phyloP scores from a whole-genome alignment of 2,797 vertebrate species.

The Pyrrhura leucotis region DNA sequence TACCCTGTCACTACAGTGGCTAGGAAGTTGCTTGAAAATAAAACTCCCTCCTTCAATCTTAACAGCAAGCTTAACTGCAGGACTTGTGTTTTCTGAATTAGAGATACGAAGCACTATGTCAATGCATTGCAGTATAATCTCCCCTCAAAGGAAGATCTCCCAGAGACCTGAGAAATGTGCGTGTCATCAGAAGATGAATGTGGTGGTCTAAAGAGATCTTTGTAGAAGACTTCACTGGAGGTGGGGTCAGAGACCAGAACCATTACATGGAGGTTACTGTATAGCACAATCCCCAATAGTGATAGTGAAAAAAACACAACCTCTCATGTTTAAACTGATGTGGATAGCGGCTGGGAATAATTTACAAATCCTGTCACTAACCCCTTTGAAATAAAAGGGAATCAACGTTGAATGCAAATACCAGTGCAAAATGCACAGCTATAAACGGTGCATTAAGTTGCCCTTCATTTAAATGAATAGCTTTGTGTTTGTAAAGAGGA shows the following conservation, averaged over 20 bases:
- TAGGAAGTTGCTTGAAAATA: neutral
- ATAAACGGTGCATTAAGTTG: slow-evolving; percentile 12
- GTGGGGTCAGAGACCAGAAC: slow-evolving; percentile 54
- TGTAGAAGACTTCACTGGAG: slow-evolving; percentile 17
- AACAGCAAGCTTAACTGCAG: neutral
- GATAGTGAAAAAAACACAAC: neutral
- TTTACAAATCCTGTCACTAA: slow-evolving; percentile 41
- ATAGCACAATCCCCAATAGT: slow-evolving; percentile 12
- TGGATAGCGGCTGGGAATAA: slow-evolving; percentile 2
- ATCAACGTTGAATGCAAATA: slow-evolving; percentile 30
- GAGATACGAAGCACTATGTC: neutral
- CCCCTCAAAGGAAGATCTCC: slow-evolving; percentile 1
- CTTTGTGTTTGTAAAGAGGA: slow-evolving; percentile 10
- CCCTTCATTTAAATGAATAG: slow-evolving; percentile 46
- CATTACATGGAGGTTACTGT: slow-evolving; percentile 38
- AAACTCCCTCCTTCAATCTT: neutral
- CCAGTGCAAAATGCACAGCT: slow-evolving; percentile 19
- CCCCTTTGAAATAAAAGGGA: slow-evolving; percentile 28
- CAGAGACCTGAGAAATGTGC: neutral
- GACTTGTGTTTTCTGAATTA: neutral
- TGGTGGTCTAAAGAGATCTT: neutral
- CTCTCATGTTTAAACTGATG: neutral
- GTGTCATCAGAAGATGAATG: slow-evolving; percentile 18
- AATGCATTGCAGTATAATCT: neutral
- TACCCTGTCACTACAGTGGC: neutral